Evolutionary conservation across 2,888 invertebrate genomes (phyloP), one percentile per base, ranked within the genome.

Genomic region (Microctonus hyperodae): DNA sequence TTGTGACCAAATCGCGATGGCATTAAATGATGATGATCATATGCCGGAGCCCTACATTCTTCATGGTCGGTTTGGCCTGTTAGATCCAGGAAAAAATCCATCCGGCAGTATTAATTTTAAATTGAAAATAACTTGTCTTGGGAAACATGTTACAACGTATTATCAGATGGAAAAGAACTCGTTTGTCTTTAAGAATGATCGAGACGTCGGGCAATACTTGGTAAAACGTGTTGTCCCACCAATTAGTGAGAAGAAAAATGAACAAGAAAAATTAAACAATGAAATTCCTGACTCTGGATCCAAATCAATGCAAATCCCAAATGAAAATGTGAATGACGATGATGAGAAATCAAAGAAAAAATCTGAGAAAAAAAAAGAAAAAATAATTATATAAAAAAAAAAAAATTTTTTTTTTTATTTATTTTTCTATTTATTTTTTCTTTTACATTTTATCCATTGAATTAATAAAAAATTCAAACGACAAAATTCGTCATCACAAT

Each of bases 1-100:
- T 1, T 83, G 83, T 69, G 80, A 83, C 48, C 83, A 83, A 66
- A 73, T 83, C 13, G 75, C 79, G 3, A 82, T 83, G 82, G 73
- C 77, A 2, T 72, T 70, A 44, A 83, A 83, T 68, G 82, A 83
- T 65, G 50, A 65, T 2, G 71, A 74, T 11, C 77, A 81, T 63
- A 68, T 77, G 65, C 82, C 83, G 1, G 76, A 76, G 33, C 80
- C 83, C 0, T 83, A 79, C 69, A 65, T 65, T 9, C 67, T 81
- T 22, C 74, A 72, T 16, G 79, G 79, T 10, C 72, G 64, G 6
- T 79, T 75, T 67, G 70, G 76, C 20, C 66, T 83, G 1, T 10
- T 65, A 1, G 83, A 83, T 68, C 78, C 81, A 0, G 83, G 83
- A 0, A 76, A 75, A 58, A 80, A 81, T 73, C 76, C 75, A 1